These are phyloP conservation scores for Caenorhabditis afra DNA, from an alignment of 2,888 invertebrate genomes.

Conservation along the genomic window DNA sequence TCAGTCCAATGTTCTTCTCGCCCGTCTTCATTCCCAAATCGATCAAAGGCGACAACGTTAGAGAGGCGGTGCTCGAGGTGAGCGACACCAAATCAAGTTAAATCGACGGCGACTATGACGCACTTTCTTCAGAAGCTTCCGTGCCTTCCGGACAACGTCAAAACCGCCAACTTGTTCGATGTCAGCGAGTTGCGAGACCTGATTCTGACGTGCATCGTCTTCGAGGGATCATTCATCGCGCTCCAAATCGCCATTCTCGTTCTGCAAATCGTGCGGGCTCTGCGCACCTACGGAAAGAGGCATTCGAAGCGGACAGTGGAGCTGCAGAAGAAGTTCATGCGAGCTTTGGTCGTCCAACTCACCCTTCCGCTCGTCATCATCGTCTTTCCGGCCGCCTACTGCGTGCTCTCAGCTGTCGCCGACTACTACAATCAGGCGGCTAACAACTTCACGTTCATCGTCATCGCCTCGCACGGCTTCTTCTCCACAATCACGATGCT, in stretches of 20 bases:
- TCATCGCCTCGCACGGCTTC: constrained; percentile 13
- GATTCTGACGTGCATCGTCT: not conserved
- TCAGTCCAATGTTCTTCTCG: not conserved
- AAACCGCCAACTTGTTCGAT: not conserved
- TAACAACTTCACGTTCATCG: constrained; percentile 12
- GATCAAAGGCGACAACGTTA: not conserved
- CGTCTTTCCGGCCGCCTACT: not conserved
- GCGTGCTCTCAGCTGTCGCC: not conserved
- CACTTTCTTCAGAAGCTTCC: constrained; percentile 8
- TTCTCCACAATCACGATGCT: constrained; percentile 15
- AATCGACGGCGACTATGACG: no score
- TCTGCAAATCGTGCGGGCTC: not conserved
- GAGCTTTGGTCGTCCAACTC: not conserved
- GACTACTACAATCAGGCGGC: constrained; percentile 6
- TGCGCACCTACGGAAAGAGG: not conserved
- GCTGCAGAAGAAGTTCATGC: constrained; percentile 7
- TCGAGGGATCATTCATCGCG: no score
- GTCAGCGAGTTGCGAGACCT: not conserved
- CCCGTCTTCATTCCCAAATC: not conserved
- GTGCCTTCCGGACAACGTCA: not conserved
- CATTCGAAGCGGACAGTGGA: constrained; percentile 2
- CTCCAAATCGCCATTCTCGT: not conserved
- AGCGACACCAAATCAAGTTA: no score
- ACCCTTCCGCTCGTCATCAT: not conserved
- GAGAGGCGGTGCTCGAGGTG: not conserved